Evolutionary conservation across 2,797 vertebrate genomes (phyloP), one percentile per base, ranked within the genome.

Genomic region (Lycodopsis pacificus): DNA sequence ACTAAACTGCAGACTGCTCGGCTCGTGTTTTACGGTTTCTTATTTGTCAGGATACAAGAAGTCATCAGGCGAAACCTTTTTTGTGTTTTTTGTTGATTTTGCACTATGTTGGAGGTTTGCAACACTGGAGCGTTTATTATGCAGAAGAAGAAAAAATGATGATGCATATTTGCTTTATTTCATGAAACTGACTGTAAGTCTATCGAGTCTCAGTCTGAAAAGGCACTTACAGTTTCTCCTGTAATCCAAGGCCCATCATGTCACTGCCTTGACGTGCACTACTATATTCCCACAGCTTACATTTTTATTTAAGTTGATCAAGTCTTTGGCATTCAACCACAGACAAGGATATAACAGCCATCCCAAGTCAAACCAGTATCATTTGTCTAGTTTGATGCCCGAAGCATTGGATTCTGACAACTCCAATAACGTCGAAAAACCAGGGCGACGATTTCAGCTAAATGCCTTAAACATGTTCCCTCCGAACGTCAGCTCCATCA

Each of bases 71-170:
- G 80, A 88, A 89, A 80, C 53, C n/a, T 67, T 69, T 76, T 48
- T 83, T 34, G 7, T 58, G 27, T 34, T 61, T 82, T 86, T 79
- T 62, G 68, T 91, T 92, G 59, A 87, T 92, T 94, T 95, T 96
- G 94, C 94, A 95, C 94, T 96, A 94, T 93, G 95, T 93, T 94
- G 92, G 93, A 94, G 92, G 94, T 96, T 95, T 92, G 93, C 88
- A 86, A 95, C 95, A 95, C 93, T 93, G 94, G 93, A 95, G 93
- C 88, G 74, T 83, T 89, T 89, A 81, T 93, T 93, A 92, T 94
- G 92, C 93, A 92, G 91, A 92, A n/a, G n/a, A 86, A 32, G 6
- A 32, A 32, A 83, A 91, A 88, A 53, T 67, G 73, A 90, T 77
- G 87, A 91, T 89, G 88, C 86, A 89, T 89, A 86, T 90, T 91